Percentiles rank a stretch among this genome's conserved stretches.
These are phyloP conservation scores for Eleutherodactylus coqui DNA, from an alignment of 2,797 vertebrate genomes.

Conservation along the genomic window DNA sequence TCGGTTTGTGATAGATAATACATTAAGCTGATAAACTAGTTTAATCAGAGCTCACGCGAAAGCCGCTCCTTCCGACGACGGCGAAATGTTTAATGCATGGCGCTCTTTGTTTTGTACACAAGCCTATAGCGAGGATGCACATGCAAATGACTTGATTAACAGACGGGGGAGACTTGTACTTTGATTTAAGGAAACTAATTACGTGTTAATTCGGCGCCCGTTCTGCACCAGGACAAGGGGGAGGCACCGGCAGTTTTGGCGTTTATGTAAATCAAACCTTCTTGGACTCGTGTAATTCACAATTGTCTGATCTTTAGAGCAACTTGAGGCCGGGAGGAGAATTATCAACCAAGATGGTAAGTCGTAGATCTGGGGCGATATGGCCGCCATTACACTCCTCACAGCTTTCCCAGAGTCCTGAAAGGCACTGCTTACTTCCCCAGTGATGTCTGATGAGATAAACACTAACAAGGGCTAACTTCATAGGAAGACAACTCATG, in stretches of 20 bases:
- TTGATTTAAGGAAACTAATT: conserved; percentile 57
- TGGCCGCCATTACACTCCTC: not conserved
- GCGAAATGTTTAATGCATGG: conserved; percentile 49
- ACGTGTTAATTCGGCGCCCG: conserved; percentile 27
- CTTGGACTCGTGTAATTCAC: not conserved
- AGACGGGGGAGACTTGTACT: not conserved
- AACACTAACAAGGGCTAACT: no score
- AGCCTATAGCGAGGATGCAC: conserved; percentile 15
- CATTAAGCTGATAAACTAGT: conserved; percentile 55
- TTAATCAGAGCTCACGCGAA: conserved; percentile 26
- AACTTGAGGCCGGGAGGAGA: not conserved
- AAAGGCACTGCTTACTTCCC: no score
- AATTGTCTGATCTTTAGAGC: not conserved
- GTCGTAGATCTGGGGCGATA: no score
- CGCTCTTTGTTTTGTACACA: conserved; percentile 25
- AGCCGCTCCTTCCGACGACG: not conserved
- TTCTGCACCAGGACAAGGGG: not conserved
- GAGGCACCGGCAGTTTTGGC: not conserved
- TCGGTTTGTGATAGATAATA: conserved; percentile 37
- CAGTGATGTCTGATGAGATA: no score
- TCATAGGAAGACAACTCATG: no score
- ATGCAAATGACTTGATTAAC: conserved; percentile 51
- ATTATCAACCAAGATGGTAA: not conserved
- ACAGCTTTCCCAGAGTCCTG: not conserved
- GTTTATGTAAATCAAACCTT: not conserved